Base-by-base conservation (phyloP, 2,888 invertebrate genomes). In the Auanema sp. region DNA sequence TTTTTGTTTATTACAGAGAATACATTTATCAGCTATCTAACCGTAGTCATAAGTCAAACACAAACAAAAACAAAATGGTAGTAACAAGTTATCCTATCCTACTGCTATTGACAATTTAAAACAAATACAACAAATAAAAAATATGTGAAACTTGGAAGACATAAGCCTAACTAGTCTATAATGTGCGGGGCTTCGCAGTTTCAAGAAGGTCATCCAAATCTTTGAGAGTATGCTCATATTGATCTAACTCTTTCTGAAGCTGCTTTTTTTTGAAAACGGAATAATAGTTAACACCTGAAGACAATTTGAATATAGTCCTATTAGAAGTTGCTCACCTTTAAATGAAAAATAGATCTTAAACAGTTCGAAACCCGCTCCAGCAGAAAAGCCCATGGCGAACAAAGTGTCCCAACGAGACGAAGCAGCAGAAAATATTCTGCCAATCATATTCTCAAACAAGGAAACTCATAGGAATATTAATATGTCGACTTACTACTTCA, bases 331-430 rank as follows among this genome's bases (percentile, higher is more conserved):
- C 18, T 42, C 33, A 73, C 73, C 73, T 62, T 74, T 74, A 60
- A 76, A 74, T 40, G 72, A 69, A 65, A 76, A 76, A 41, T 76
- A 66, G 64, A 76, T 72, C 64, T 80, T 82, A 70, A 82, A 77
- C 44, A 82, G 65, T 55, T 82, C 81, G 60, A 82, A 80, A 42
- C 75, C 74, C 43, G 76, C 78, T 25, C 82, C 82, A 49, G 64
- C 69, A 33, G 72, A 60, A 33, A 71, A 58, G 52, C 81, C 81
- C 53, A 75, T 42, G 12, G 64, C 52, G 54, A 78, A 79, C 21
- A 69, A 23, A 25, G 60, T 59, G 21, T 66, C 66, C 57, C 60
- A 66, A 8, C 66, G 64, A 40, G 51, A 51, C 47, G 58, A 55
- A 41, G 58, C 63, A 12, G 53, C 43, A 11, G 58, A 40, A n/a